These are phyloP conservation scores for Oppia nitens DNA, from an alignment of 1,140 invertebrate genomes.

Conservation along the genomic window DNA sequence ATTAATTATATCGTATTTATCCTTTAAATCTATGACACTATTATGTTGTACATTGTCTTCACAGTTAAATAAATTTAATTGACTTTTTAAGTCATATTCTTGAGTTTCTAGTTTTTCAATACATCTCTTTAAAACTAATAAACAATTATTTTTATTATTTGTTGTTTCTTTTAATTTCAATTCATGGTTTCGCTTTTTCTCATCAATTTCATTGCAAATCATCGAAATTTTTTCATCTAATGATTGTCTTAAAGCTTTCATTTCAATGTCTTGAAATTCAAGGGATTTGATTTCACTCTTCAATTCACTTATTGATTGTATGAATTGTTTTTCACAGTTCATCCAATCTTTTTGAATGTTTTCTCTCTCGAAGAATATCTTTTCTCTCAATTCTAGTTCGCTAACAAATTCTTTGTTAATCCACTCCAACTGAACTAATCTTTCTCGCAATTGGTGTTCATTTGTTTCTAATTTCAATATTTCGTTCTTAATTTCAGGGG, in stretches of 20 bases:
- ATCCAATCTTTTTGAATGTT: background rate
- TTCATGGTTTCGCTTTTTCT: background rate
- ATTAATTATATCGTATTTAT: background rate
- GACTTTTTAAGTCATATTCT: background rate
- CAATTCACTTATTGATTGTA: background rate
- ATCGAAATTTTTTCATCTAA: background rate
- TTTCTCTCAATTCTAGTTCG: slow-evolving; percentile 17
- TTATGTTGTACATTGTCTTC: background rate
- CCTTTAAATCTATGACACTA: too few relatives aligned
- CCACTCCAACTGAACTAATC: slow-evolving; percentile 15
- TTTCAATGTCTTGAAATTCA: background rate
- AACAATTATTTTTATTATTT: background rate
- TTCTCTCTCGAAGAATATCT: slow-evolving; percentile 15
- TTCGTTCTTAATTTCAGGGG: background rate
- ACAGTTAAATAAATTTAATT: background rate
- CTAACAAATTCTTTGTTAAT: slow-evolving; percentile 19
- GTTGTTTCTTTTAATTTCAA: background rate
- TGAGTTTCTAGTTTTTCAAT: background rate
- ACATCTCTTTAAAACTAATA: background rate
- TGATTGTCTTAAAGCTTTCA: background rate
- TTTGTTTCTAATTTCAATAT: slow-evolving; percentile 9
- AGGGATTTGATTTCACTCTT: background rate
- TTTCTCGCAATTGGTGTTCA: slow-evolving; percentile 18
- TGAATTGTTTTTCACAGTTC: background rate
- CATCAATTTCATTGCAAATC: background rate